Evolutionary conservation across 2,113 vertebrate genomes (phyloP), one percentile per base, ranked within the genome.

Genomic region (Indicator indicator): DNA sequence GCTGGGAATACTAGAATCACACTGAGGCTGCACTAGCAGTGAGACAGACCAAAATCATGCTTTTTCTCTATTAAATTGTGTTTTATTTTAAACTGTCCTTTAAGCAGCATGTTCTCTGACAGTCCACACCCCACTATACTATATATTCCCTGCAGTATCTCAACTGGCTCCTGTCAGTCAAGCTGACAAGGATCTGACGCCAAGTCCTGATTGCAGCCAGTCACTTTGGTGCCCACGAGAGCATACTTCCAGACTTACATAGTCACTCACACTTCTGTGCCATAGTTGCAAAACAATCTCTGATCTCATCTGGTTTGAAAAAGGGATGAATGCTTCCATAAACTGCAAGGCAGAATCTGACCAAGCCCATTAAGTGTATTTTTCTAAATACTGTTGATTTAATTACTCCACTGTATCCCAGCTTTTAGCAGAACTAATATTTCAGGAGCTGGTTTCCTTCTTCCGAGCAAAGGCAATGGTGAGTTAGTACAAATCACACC

Each of bases 1-100:
- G 32, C 24, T 64, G 9, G n/a, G 21, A 76, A 89, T 79, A 38
- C 44, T 56, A 6, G 55, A 78, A 76, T 54, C 18, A 58, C 12
- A 67, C 9, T 27, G 36, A 30, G 14, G n/a, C 36, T 85, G 19
- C 23, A 68, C 23, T 72, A 85, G 33, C n/a, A 76, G n/a, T 50
- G 27, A 92, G 18, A 65, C 21, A 78, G 55, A 78, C 36, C 11
- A 80, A 76, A 90, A 56, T 70, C 32, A 70, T 23, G 42, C 3
- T 64, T 80, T 83, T 90, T 21, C 28, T 74, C 38, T 33, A 5
- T 60, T 33, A 67, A 28, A 38, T 69, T 59, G 21, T 19, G 23
- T 76, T 85, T 62, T 86, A 70, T 78, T 94, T 91, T n/a, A 89
- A 89, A 90, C 68, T 67, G 26, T 32, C 36, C 67, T 88, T 95